Conservation (phyloP, 2,797 vertebrate genomes). For the Sebastolobus alascanus region DNA sequence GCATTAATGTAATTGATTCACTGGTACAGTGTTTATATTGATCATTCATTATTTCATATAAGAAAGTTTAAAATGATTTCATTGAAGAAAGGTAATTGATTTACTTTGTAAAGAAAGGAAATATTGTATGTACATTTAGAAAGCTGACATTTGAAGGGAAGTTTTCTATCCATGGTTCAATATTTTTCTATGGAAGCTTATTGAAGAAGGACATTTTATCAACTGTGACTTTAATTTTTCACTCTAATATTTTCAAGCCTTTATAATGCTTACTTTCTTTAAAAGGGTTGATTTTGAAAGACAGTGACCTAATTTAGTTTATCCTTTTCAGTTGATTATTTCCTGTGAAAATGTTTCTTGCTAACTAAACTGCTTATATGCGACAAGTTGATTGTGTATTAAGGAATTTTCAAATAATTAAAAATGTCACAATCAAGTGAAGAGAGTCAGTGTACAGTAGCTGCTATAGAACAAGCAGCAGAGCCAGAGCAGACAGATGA, state of each 20-base stretch:
- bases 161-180: background rate
- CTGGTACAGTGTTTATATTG: background rate
- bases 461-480: background rate
- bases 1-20: background rate
- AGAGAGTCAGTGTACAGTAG: background rate
- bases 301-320: background rate
- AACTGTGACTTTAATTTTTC: background rate
- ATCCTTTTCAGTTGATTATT: background rate
- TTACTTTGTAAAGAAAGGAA: background rate
- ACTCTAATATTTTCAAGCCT: background rate
- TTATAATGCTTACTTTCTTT: background rate
- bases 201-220: background rate
- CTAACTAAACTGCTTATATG: background rate
- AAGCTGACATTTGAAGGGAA: background rate
- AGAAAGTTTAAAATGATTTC: background rate
- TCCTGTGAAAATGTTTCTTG: background rate
- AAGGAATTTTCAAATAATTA: background rate
- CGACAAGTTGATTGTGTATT: background rate
- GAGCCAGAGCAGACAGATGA: background rate
- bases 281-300: background rate
- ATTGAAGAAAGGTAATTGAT: background rate
- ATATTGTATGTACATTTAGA: background rate
- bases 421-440: background rate
- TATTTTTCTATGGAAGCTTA: background rate
- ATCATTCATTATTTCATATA: background rate